Percentiles rank a stretch among this genome's conserved stretches.
Conservation (phyloP, 2,797 vertebrate genomes). For the Chiroxiphia lanceolata region DNA sequence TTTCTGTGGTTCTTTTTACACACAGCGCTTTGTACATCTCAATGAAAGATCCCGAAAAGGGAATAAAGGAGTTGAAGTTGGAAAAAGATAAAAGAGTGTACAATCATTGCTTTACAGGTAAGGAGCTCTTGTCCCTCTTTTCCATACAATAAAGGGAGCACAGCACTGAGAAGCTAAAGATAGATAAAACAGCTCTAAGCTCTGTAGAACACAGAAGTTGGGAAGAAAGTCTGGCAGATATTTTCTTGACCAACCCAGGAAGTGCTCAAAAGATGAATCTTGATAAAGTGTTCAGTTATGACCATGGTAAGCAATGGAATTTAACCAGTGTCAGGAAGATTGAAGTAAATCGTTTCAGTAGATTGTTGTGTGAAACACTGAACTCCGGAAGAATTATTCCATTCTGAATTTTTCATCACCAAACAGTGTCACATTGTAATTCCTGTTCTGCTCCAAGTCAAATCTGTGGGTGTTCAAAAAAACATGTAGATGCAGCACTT, state of each 20-base stretch:
- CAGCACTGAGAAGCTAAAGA: neutral
- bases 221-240: neutral
- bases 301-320: neutral
- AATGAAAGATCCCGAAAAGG: conserved; percentile 90
- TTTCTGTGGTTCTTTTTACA: conserved; percentile 10
- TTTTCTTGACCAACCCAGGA: neutral
- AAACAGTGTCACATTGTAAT: neutral
- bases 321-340: neutral
- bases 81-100: conserved; percentile 91
- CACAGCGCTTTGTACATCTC: conserved; percentile 85
- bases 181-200: neutral
- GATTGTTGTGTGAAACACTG: neutral
- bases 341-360: neutral
- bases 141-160: neutral
- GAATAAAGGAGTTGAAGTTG: conserved; percentile 89
- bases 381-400: neutral
- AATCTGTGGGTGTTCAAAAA: neutral
- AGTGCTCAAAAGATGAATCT: neutral
- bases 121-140: neutral
- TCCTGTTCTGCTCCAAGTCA: neutral
- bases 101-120: conserved; percentile 96
- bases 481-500: neutral
- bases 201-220: neutral
- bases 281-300: neutral
- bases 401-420: neutral